Conservation (phyloP, 1,140 invertebrate genomes). For the Venturia canescens region DNA sequence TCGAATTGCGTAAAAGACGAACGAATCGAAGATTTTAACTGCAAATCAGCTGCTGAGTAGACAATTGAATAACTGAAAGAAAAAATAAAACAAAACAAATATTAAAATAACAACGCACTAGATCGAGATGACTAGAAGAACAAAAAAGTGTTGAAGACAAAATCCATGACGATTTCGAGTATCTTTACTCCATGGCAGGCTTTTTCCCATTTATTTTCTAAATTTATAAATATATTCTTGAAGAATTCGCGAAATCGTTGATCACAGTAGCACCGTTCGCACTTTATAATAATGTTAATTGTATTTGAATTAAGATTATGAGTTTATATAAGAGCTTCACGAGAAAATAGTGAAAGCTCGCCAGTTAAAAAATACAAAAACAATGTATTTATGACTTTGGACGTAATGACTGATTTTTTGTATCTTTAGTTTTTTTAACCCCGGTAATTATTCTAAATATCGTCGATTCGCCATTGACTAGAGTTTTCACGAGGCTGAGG, state of each 20-base stretch:
- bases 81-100: conserved; percentile 9
- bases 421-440: neutral
- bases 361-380: conserved; percentile 35
- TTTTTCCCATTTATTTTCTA: conserved; percentile 35
- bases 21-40: conserved; percentile 62
- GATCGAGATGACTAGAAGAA: neutral
- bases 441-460: conserved; percentile 61
- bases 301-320: neutral
- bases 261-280: conserved; percentile 40
- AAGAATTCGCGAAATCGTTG: conserved; percentile 11
- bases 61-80: neutral
- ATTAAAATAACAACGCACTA: neutral
- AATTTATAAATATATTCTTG: conserved; percentile 29
- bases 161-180: no score
- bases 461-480: conserved; percentile 68
- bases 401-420: conserved; percentile 48
- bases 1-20: conserved; percentile 50
- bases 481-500: conserved; percentile 59
- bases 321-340: neutral
- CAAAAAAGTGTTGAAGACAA: neutral
- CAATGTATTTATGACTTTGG: conserved; percentile 45
- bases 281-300: conserved; percentile 13
- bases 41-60: no score
- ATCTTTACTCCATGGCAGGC: neutral
- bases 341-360: conserved; percentile 1